Evolutionary conservation across 2,888 invertebrate species (phyloP).

Genomic region (Campaea margaritaria): DNA sequence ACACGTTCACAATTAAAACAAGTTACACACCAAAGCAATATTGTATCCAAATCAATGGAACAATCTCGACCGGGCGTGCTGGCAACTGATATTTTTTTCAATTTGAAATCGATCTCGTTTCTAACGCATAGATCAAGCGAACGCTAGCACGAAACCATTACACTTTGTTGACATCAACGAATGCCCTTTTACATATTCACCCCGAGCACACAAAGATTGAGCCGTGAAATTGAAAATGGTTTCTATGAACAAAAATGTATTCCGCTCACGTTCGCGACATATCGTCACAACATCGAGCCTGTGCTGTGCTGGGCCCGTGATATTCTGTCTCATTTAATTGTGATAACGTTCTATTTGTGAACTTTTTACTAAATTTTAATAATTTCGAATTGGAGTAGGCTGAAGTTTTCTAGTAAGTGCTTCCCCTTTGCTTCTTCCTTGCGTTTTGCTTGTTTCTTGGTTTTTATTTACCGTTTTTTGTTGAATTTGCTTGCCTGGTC

Average conservation of each 20-base stretch:
- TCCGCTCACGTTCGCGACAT: conserved; percentile 73
- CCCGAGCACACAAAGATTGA: conserved; percentile 83
- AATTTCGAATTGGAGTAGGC: not conserved
- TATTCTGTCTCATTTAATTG: conserved; percentile 17
- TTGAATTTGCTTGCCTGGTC: too few relatives aligned
- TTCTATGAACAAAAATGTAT: conserved; percentile 83
- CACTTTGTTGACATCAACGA: conserved; percentile 83
- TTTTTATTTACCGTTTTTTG: too few relatives aligned
- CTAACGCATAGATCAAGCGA: conserved; percentile 76
- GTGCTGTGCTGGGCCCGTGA: conserved; percentile 34
- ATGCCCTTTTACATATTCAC: conserved; percentile 83
- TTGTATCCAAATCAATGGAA: conserved; percentile 43
- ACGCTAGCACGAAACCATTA: conserved; percentile 80
- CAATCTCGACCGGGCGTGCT: conserved; percentile 40
- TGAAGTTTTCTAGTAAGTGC: too few relatives aligned
- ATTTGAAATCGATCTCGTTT: conserved; percentile 66
- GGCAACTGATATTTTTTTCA: conserved; percentile 63
- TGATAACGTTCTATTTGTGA: not conserved
- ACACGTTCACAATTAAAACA: conserved; percentile 29
- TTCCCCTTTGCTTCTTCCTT: too few relatives aligned
- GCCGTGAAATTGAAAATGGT: conserved; percentile 84
- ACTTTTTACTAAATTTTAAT: not conserved
- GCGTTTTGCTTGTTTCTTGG: too few relatives aligned
- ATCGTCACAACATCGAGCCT: conserved; percentile 65
- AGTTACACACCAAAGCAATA: conserved; percentile 30